phyloP scores from a whole-genome alignment of 2,113 vertebrate genomes.

The Clinocottus analis region DNA sequence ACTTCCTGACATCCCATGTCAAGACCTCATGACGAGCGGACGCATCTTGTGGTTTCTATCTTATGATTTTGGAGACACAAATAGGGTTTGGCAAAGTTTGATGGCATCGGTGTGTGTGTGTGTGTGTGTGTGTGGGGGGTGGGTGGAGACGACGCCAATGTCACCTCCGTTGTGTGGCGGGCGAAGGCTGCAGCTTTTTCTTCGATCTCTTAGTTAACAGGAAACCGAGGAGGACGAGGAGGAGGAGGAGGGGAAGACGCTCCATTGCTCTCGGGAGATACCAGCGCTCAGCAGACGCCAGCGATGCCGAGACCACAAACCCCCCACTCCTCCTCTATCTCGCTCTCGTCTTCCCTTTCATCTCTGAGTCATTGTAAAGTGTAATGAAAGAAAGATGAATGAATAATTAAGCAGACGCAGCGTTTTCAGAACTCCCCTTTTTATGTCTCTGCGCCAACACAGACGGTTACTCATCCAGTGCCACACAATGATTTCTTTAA shows the following conservation, averaged over 20 bases:
- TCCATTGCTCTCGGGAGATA: conserved; percentile 58
- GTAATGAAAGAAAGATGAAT: conserved; percentile 77
- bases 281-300: conserved; percentile 61
- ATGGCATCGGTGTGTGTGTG: not conserved
- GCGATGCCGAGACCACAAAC: conserved; percentile 56
- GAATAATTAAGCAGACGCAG: conserved; percentile 77
- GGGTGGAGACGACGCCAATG: conserved; percentile 11
- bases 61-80: conserved; percentile 15
- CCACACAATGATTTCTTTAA: conserved; percentile 31
- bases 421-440: conserved; percentile 60
- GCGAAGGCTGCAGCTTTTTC: conserved; percentile 30
- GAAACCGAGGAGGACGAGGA: conserved; percentile 58
- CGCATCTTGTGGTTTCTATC: conserved; percentile 14
- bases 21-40: not conserved
- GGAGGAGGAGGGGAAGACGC: conserved; percentile 42
- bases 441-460: conserved; percentile 58
- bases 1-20: not conserved
- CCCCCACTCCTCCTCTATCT: conserved; percentile 36
- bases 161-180: conserved; percentile 35
- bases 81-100: not conserved
- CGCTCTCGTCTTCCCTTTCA: conserved; percentile 73
- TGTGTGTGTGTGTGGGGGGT: not conserved
- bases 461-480: conserved; percentile 2
- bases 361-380: conserved; percentile 75
- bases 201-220: conserved; percentile 25